These are phyloP conservation scores for Emys orbicularis DNA, from an alignment of 2,797 vertebrate species.

Conservation along the genomic window DNA sequence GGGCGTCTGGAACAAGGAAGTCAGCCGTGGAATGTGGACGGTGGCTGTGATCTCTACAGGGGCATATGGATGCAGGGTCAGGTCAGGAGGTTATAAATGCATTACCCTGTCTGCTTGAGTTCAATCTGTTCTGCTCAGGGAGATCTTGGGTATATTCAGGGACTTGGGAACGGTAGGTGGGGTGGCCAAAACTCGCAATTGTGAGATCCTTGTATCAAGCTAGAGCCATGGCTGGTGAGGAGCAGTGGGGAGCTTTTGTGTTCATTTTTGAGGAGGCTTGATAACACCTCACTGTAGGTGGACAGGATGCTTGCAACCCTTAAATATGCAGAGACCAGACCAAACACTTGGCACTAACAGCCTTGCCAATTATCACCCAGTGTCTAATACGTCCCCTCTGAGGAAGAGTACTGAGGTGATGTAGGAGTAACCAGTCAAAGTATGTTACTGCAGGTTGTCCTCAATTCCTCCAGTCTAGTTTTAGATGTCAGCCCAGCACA, in stretches of 20 bases:
- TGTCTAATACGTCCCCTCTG: rapidly evolving
- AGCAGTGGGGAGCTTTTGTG: background rate
- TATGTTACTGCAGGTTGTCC: background rate
- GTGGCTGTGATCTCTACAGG: background rate
- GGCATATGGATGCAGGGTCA: background rate
- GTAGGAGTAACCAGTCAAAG: background rate
- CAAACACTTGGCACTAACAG: background rate
- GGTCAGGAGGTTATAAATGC: background rate
- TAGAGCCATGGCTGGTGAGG: background rate
- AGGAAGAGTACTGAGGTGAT: background rate
- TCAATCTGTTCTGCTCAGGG: background rate
- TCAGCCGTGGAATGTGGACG: background rate
- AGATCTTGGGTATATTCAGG: background rate
- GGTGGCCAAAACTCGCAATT: background rate
- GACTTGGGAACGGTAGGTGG: background rate
- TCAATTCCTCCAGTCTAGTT: background rate
- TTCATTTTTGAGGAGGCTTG: rapidly evolving
- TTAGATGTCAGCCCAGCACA: too few species aligned
- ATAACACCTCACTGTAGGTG: background rate
- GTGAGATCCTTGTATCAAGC: background rate
- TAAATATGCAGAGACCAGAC: background rate
- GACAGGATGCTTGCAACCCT: rapidly evolving
- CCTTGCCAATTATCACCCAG: rapidly evolving
- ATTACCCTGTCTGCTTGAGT: background rate
- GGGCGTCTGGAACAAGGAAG: background rate